Evolutionary conservation across 1,140 invertebrate species (phyloP).

Genomic region (Eriosoma lanigerum): DNA sequence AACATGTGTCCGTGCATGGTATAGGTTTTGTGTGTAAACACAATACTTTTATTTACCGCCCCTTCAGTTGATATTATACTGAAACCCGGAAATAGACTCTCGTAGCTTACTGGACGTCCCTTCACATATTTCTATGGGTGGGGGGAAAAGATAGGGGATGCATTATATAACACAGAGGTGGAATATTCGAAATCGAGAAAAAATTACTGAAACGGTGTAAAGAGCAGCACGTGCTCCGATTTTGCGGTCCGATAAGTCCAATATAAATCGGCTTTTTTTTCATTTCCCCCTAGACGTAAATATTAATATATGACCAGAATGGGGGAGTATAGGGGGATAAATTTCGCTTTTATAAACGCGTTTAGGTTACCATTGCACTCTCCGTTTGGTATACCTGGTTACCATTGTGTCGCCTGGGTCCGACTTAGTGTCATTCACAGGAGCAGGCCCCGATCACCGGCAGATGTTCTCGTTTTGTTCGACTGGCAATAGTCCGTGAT

Average conservation of each 20-base stretch:
- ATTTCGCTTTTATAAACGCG: constrained; percentile 27
- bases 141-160: background rate
- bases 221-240: constrained; percentile 49
- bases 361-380: constrained; percentile 6
- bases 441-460: constrained; percentile 32
- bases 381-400: constrained; percentile 14
- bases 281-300: constrained; percentile 24
- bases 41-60: constrained; percentile 23
- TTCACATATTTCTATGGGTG: background rate
- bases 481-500: background rate
- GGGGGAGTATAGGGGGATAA: constrained; percentile 23
- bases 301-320: constrained; percentile 10
- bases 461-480: constrained; percentile 49
- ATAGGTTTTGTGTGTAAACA: background rate
- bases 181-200: constrained; percentile 39
- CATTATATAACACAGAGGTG: background rate
- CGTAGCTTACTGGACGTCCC: background rate
- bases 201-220: constrained; percentile 45
- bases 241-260: constrained; percentile 48
- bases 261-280: constrained; percentile 49
- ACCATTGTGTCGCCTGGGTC: constrained; percentile 36
- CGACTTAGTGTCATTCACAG: constrained; percentile 51
- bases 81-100: constrained; percentile 43
- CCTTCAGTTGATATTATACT: background rate
- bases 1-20: background rate